These are phyloP conservation scores for Lanius ludovicianus DNA, from an alignment of 2,113 vertebrate genomes.

Conservation along the genomic window DNA sequence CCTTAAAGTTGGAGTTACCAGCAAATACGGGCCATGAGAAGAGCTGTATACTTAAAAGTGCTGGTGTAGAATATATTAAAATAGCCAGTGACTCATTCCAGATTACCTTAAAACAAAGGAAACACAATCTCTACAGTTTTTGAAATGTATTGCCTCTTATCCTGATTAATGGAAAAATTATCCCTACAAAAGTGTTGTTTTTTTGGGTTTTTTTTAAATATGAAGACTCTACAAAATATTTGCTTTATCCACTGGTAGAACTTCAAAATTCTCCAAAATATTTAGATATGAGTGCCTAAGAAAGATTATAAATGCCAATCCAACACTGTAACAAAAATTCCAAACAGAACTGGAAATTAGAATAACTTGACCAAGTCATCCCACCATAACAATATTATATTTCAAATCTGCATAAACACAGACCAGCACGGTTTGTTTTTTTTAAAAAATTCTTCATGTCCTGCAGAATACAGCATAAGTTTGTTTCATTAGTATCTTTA, in stretches of 20 bases:
- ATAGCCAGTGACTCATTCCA: neutral
- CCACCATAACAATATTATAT: conserved; percentile 41
- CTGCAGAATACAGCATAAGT: conserved; percentile 19
- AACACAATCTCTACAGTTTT: neutral
- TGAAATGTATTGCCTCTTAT: neutral
- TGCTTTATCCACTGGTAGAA: neutral
- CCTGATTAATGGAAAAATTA: neutral
- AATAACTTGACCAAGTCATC: conserved; percentile 44
- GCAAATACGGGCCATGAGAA: neutral
- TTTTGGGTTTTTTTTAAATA: neutral
- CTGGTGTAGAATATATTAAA: conserved; percentile 35
- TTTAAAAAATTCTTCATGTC: neutral
- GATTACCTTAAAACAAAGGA: conserved; percentile 28
- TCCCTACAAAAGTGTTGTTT: neutral
- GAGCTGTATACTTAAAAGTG: conserved; percentile 12
- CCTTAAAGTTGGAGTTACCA: conserved; percentile 4
- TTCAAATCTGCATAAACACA: conserved; percentile 49
- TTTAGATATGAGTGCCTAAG: conserved; percentile 7
- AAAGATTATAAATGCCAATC: conserved; percentile 56
- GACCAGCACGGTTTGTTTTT: conserved; percentile 29
- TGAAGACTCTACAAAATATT: conserved; percentile 30
- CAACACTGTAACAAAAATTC: conserved; percentile 55
- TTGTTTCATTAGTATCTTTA: conserved; percentile 8
- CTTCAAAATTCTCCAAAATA: conserved; percentile 27
- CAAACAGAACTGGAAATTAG: conserved; percentile 49